Evolutionary conservation across 2,113 vertebrate species (phyloP).

Genomic region (Melanerpes aurifrons): DNA sequence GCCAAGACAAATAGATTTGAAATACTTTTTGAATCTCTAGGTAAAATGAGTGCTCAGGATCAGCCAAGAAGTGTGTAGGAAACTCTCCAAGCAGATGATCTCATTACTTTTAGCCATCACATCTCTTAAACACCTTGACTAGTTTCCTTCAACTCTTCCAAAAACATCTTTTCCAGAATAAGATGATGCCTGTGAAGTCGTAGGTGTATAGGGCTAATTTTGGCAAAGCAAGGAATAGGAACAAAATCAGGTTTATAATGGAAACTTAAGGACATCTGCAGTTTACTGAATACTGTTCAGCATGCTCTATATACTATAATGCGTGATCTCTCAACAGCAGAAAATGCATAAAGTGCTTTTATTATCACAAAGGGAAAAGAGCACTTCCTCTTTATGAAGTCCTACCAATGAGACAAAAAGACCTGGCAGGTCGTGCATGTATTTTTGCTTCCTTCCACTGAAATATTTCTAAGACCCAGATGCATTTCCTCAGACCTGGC

Average conservation of each 20-base stretch:
- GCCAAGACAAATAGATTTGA: constrained; percentile 60
- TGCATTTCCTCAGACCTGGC: constrained; percentile 12
- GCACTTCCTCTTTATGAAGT: neutral
- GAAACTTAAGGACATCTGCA: constrained; percentile 44
- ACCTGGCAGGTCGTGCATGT: neutral
- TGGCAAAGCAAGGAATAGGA: constrained; percentile 17
- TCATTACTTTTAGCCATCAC: constrained; percentile 40
- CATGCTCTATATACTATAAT: neutral
- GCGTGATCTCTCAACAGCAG: constrained; percentile 17
- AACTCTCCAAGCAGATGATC: constrained; percentile 58
- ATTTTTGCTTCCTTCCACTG: constrained; percentile 25
- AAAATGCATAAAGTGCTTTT: constrained; percentile 31
- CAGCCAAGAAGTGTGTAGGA: constrained; percentile 41
- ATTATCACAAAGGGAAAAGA: neutral
- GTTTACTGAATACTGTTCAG: neutral
- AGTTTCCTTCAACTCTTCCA: constrained; percentile 58
- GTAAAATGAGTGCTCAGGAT: constrained; percentile 53
- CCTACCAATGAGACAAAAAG: constrained; percentile 6
- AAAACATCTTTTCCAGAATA: constrained; percentile 43
- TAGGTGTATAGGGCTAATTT: constrained; percentile 44
- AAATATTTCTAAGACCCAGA: constrained; percentile 38
- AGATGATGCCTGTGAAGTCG: constrained; percentile 43
- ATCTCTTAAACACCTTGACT: constrained; percentile 64
- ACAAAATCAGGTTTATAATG: constrained; percentile 23
- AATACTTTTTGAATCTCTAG: constrained; percentile 16